A percentile compares a stretch with the other conserved stretches of the same genome.
phyloP scores from a whole-genome alignment of 2,888 invertebrate species.

The Brachycybe producta region DNA sequence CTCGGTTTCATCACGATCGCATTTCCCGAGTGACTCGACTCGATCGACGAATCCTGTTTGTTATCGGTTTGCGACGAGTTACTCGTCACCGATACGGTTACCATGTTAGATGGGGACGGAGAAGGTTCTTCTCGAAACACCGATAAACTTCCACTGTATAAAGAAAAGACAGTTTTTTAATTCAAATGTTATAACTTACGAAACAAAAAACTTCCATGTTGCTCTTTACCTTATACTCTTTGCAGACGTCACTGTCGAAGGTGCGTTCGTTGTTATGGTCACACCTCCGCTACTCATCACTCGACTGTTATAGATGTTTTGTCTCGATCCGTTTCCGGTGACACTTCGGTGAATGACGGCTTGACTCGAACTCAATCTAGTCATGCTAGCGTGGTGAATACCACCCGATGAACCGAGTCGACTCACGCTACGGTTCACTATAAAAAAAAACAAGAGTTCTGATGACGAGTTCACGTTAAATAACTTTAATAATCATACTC shows the following conservation, averaged over 20 bases:
- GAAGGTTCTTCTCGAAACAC: constrained; percentile 26
- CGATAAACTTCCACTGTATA: constrained; percentile 27
- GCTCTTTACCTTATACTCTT: constrained; percentile 29
- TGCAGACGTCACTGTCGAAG: constrained; percentile 25
- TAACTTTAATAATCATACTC: constrained; percentile 16
- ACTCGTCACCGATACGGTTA: constrained; percentile 19
- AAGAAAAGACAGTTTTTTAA: constrained; percentile 10
- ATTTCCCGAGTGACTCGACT: constrained; percentile 17
- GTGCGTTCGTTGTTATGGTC: constrained; percentile 43
- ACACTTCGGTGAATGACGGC: constrained; percentile 25
- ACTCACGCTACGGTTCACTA: constrained; percentile 26
- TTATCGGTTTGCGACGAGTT: constrained; percentile 17
- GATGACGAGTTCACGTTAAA: not conserved
- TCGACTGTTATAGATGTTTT: constrained; percentile 29
- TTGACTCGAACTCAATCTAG: constrained; percentile 61
- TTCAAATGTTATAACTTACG: constrained; percentile 4
- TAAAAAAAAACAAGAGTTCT: too few species aligned
- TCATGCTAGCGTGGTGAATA: constrained; percentile 74
- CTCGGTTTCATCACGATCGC: constrained; percentile 9
- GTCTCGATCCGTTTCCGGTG: constrained; percentile 24
- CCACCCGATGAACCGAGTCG: constrained; percentile 46
- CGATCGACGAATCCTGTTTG: constrained; percentile 18
- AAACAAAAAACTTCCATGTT: too few species aligned
- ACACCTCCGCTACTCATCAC: constrained; percentile 42
- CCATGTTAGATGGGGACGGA: constrained; percentile 11